Conservation (phyloP, 2,888 invertebrate genomes). For the Acanthacorydalis orientalis region DNA sequence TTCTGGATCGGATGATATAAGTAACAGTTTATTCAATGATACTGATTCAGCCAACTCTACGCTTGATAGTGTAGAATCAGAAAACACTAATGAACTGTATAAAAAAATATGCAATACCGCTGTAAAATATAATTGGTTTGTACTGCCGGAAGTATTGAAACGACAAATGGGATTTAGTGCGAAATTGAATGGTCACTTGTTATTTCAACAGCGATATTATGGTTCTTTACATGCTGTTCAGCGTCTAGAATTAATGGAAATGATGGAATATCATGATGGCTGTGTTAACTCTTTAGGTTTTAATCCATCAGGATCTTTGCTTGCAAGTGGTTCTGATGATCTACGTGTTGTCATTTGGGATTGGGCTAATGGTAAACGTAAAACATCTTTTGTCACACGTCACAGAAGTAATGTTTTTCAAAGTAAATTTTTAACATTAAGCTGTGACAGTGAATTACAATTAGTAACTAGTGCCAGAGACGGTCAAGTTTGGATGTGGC, state of each 20-base stretch:
- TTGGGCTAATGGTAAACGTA: conserved; percentile 56
- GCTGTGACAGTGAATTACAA: conserved; percentile 53
- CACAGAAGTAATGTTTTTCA: conserved; percentile 84
- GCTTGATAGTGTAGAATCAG: neutral
- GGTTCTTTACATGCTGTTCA: conserved; percentile 70
- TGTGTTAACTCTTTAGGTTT: conserved; percentile 90
- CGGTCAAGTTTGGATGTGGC: conserved; percentile 55
- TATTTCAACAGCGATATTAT: conserved; percentile 56
- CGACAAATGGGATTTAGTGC: conserved; percentile 42
- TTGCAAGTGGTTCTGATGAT: conserved; percentile 89
- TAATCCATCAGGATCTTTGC: conserved; percentile 55
- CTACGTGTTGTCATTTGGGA: conserved; percentile 76
- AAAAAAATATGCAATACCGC: conserved; percentile 12
- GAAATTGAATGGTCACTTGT: conserved; percentile 17
- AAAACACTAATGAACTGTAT: neutral
- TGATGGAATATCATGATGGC: conserved; percentile 63
- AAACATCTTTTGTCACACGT: conserved; percentile 57
- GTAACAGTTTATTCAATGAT: neutral
- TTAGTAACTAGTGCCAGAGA: conserved; percentile 81
- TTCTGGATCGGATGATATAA: neutral
- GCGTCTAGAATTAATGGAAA: conserved; percentile 60
- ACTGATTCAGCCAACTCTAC: conserved; percentile 1
- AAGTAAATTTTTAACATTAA: conserved; percentile 70
- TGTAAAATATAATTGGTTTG: conserved; percentile 51
- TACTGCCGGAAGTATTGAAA: conserved; percentile 46